Base-by-base conservation (phyloP, 2,113 vertebrate genomes). In the Aspidoscelis tigris region DNA sequence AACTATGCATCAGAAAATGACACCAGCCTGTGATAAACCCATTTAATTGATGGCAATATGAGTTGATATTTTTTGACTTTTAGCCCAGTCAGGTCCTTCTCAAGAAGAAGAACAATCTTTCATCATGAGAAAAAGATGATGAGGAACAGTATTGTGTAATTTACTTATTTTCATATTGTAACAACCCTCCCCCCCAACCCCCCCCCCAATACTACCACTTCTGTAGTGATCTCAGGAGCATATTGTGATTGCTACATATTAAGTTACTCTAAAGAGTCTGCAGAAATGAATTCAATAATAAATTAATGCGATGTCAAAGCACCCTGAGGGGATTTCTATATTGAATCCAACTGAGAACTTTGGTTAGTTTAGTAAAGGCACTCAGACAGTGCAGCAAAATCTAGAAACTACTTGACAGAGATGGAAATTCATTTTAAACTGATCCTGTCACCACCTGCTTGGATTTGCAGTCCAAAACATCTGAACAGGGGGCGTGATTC, bases 201-300 rank as follows among this genome's bases (percentile, higher is more conserved):
- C 33, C 1, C 33, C 33, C 33, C 33, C 1, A 33, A 33, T 33
- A 33, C 21, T 73, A 14, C 70, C 78, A 89, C 47, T 81, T 87
- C 78, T 89, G 74, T 84, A 87, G 68, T 1, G 10, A 43, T 78
- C 58, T 89, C 68, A 41, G 83, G 72, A 83, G 33, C 39, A 78
- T 65, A 73, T 58, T 86, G 84, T 58, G 80, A 5, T 82, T 88
- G 68, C 20, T 16, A 8, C 71, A 87, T 18, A 76, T 75, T 92
- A 87, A 93, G 87, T 92, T 91, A 77, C 87, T 91, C 87, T 80
- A 33, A 73, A 91, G 86, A 86, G 88, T 91, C 69, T 85, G 33
- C 74, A 81, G 75, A 89, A 92, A 87, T 44, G 84, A 85, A 87
- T 89, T 86, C 61, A 90, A 85, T 87, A 88, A 91, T 89, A 70